Base-by-base conservation (phyloP, 2,113 vertebrate genomes). In the Callorhinus ursinus region DNA sequence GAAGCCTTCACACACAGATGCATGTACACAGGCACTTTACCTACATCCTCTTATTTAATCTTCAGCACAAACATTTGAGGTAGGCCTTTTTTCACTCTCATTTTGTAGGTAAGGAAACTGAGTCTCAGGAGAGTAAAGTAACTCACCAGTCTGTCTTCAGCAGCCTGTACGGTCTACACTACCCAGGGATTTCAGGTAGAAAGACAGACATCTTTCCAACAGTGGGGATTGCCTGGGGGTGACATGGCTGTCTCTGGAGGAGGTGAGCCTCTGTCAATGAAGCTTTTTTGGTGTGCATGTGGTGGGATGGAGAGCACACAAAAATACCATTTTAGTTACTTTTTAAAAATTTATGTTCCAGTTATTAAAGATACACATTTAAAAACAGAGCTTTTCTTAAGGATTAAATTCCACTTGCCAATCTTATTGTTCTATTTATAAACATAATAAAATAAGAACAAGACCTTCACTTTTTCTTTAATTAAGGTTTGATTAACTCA, bases 401-500 rank as follows among this genome's bases (percentile, higher is more conserved):
- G 77, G 67, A 87, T 65, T 96, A 96, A 95, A 80, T 92, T 90
- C 67, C 67, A 89, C 79, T 80, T 86, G 59, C 71, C 74, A 83
- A 67, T 71, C 69, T 97, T 88, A 51, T 69, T 94, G 53, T 93
- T 97, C 82, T 61, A 89, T 88, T 93, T 93, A 91, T 96, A 98
- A 92, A 80, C 87, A 33, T 87, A 93, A 95, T 96, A 59, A 77
- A 91, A 86, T 76, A 81, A 94, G 89, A 93, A 91, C n/a, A 79
- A 86, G 72, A 83, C 74, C 49, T 97, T 95, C 74, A 88, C 72
- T 83, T 95, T 94, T 93, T 42, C 57, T 93, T 93, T 93, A 96
- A 31, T 97, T 97, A 96, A 92, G 93, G 82, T 96, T 97, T 96
- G 82, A 97, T 97, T 93, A 96, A 96, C 83, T 98, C 80, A 91